Conservation (phyloP, 2,113 vertebrate species). For the Mustela lutreola region DNA sequence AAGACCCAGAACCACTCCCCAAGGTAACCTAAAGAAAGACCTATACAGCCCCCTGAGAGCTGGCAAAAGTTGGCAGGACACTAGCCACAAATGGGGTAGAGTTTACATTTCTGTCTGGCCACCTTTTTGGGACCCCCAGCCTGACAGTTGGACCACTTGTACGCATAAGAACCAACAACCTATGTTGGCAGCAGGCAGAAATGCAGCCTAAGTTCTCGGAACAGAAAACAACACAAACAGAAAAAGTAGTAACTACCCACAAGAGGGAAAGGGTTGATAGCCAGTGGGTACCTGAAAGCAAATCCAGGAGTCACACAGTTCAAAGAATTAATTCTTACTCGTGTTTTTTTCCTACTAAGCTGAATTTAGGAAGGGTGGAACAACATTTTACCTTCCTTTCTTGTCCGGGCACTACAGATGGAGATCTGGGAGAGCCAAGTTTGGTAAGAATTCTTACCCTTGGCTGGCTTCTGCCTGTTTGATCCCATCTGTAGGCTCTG, state of each 20-base stretch:
- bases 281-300: no score
- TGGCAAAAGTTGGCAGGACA: background rate
- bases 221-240: background rate
- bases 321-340: no score
- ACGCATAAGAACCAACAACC: no score
- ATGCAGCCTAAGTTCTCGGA: background rate
- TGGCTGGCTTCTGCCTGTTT: background rate
- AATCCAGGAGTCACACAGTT: no score
- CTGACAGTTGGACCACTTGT: background rate
- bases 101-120: background rate
- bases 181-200: background rate
- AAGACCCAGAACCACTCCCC: background rate
- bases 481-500: background rate
- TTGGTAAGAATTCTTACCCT: no score
- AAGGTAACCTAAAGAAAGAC: background rate
- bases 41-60: background rate
- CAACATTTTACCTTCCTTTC: no score
- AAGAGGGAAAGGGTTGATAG: background rate
- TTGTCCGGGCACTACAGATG: no score
- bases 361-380: no score
- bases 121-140: background rate
- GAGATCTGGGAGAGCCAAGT: no score
- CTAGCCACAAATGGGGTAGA: background rate
- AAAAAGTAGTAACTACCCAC: no score
- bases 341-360: no score